A percentile compares a stretch with the other conserved stretches of the same genome.
phyloP scores from a whole-genome alignment of 2,797 vertebrate species.

The Neoniphon sammara region DNA sequence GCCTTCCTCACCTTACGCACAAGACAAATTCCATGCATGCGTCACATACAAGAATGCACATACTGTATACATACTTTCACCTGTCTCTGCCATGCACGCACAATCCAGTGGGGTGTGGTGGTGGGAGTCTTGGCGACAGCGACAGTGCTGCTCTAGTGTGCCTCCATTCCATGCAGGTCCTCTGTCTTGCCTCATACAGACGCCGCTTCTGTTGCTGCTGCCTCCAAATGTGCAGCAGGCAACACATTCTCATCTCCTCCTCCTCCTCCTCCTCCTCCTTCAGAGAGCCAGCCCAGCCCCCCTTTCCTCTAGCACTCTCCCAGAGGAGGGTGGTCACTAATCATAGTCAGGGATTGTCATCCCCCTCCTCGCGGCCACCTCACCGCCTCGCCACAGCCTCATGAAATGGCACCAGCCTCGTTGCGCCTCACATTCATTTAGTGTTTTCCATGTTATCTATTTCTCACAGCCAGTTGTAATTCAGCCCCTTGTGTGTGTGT shows the following conservation, averaged over 20 bases:
- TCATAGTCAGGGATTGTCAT: conserved; percentile 32
- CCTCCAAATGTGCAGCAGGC: conserved; percentile 69
- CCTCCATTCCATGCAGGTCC: conserved; percentile 72
- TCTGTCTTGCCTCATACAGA: conserved; percentile 60
- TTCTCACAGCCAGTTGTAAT: conserved; percentile 9
- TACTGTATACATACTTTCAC: conserved; percentile 29
- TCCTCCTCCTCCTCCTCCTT: conserved; percentile 55
- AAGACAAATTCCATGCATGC: neutral
- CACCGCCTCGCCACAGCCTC: conserved; percentile 28
- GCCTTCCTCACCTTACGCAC: conserved; percentile 39
- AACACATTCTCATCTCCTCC: conserved; percentile 54
- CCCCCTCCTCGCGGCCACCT: conserved; percentile 11
- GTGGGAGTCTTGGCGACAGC: conserved; percentile 49
- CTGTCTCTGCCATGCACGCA: conserved; percentile 58
- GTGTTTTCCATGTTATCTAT: neutral
- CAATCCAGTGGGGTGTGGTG: conserved; percentile 30
- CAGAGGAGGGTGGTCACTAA: conserved; percentile 41
- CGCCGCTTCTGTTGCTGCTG: conserved; percentile 62
- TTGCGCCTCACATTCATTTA: neutral
- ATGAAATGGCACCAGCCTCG: neutral
- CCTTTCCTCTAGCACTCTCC: conserved; percentile 34
- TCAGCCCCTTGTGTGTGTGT: neutral
- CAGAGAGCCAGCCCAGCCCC: conserved; percentile 47
- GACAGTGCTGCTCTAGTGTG: conserved; percentile 46
- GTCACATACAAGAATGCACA: conserved; percentile 29